Base-by-base conservation (phyloP, 92 coral and sea anemone species). In the Pocillopora grandis region DNA sequence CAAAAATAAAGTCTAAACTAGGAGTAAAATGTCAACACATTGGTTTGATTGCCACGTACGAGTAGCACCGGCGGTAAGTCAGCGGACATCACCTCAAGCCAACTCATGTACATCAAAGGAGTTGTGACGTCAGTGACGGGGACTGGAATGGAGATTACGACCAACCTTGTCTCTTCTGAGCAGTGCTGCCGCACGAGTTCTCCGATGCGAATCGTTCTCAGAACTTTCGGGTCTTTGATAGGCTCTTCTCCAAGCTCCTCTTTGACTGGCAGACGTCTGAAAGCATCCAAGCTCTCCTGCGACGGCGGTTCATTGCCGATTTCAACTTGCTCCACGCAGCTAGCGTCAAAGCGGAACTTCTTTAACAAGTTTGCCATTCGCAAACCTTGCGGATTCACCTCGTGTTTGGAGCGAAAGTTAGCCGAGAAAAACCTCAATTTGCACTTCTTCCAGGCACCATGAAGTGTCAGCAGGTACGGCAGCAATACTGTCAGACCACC, bases 11-110 rank as follows among this genome's bases (percentile, higher is more conserved):
- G 42, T 23, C 48, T 56, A 7, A 14, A 36, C 59, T 91, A 96
- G n/a, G 99, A 92, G 75, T 97, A 97, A 84, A 97, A 97, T 10
- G 99, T 97, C 64, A 97, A 82, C 67, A 97, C 99, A 75, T 91
- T 97, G 12, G 93, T 91, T 70, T 97, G 99, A 74, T 97, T 97
- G 68, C 99, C 99, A 15, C 99, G 97, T 37, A 94, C 95, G 70
- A 97, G 89, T 73, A 97, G 85, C 21, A 94, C 95, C 0, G 98
- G 99, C 12, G 99, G 99, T 67, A 92, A 86, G 78, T 91, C 93
- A 66, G 76, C 75, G 63, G 98, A 92, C 85, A 97, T 42, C 78
- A 92, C 92, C 83, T 97, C 99, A 70, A 97, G 91, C 99, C 98
- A 94, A 81, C 99, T 97, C 99, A 97, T 94, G 87, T 97, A 97